Base-by-base conservation (phyloP, 1,140 invertebrate genomes). In the Bombus difficillimus region DNA sequence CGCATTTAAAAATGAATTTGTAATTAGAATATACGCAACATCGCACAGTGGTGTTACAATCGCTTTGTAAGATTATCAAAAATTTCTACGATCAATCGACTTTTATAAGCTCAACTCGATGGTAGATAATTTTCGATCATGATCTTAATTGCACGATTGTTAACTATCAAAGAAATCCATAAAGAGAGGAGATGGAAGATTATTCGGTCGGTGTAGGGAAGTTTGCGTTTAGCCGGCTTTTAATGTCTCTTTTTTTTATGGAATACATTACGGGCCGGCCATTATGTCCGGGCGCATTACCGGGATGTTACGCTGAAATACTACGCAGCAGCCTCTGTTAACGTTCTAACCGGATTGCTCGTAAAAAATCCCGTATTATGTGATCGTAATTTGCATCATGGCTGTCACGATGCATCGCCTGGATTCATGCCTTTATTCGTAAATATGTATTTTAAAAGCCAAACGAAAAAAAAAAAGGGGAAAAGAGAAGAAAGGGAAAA, bases 281-380 rank as follows among this genome's bases (percentile, higher is more conserved):
- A 83, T 83, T 83, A 78, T 83, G 74, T 69, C 47, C 66, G 64
- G 64, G 28, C 47, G 47, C 75, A 83, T 77, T 83, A 76, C 41
- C 73, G 73, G 62, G 72, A 76, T 15, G 81, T 68, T 83, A 57
- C 73, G 64, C 22, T 41, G 81, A 53, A 83, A 71, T 77, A 83
- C 75, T 76, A 76, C 74, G 47, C 57, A 28, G 25, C 66, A 59
- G n/a, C 37, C 12, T 47, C 43, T 62, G 53, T 25, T 39, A 68
- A 39, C 81, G 73, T 57, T 68, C 34, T 43, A 64, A 71, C 53
- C 68, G 18, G 76, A 10, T 69, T n/a, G 76, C 57, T 47, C 25
- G 62, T 53, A 72, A 59, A 84, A 72, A 57, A 85, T 53, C 22
- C 76, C 0, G 32, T 32, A 22, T 85, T 85, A 39, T 34, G 25